A percentile compares a stretch with the other conserved stretches of the same genome.
phyloP scores from a whole-genome alignment of 1,140 invertebrate genomes.

The Caenorhabditis inopinata region DNA sequence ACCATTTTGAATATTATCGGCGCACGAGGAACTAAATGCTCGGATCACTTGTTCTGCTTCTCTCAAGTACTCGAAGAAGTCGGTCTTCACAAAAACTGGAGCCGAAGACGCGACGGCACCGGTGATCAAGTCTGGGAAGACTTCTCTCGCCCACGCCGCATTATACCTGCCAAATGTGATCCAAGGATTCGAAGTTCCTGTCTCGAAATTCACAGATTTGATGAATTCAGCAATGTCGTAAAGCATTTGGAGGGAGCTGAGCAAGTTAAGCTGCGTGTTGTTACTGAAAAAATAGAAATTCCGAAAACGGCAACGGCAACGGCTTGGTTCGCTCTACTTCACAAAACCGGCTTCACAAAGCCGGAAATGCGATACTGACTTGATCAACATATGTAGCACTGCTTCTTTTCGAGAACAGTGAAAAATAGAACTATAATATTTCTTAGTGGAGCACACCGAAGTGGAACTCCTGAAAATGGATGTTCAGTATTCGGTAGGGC shows the following conservation, averaged over 20 bases:
- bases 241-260: slow-evolving; percentile 3
- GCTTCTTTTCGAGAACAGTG: no score
- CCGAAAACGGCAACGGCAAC: no score
- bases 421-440: no score
- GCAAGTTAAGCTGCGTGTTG: neutral
- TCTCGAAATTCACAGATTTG: neutral
- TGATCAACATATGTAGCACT: no score
- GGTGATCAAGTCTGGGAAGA: neutral
- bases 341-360: no score
- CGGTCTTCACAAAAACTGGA: slow-evolving; percentile 11
- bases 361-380: no score
- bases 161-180: slow-evolving; percentile 33
- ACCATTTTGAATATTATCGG: neutral
- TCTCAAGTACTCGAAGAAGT: slow-evolving; percentile 62
- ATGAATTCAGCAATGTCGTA: slow-evolving; percentile 31
- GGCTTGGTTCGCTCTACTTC: no score
- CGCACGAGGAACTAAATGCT: neutral
- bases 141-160: slow-evolving; percentile 28
- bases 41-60: neutral
- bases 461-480: no score
- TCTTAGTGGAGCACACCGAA: no score
- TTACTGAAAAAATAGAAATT: neutral
- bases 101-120: slow-evolving; percentile 10
- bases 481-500: no score
- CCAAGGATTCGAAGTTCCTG: neutral